These are phyloP conservation scores for Hymenochirus boettgeri DNA, from an alignment of 2,113 vertebrate species.

Conservation along the genomic window DNA sequence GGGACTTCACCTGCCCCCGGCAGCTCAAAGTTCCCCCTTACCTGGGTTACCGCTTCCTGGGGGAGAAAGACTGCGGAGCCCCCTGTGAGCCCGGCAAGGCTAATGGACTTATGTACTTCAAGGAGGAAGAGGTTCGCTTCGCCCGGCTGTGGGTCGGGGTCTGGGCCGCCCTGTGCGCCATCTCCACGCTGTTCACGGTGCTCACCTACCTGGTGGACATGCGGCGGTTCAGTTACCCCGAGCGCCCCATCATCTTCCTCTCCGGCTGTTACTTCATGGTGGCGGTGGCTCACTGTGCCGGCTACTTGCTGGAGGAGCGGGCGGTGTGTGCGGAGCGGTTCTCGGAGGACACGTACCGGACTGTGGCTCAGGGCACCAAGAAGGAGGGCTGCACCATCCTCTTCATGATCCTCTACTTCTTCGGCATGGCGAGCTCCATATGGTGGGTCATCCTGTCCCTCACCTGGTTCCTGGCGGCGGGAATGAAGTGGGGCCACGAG, in stretches of 20 bases:
- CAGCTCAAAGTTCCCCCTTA: constrained; percentile 83
- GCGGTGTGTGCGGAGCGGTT: constrained; percentile 82
- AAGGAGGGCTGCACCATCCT: constrained; percentile 87
- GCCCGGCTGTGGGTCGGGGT: constrained; percentile 83
- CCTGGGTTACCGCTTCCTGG: constrained; percentile 82
- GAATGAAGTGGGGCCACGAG: constrained; percentile 94
- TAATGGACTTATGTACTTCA: constrained; percentile 85
- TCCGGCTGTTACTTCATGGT: constrained; percentile 94
- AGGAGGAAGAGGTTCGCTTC: constrained; percentile 79
- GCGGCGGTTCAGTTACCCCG: constrained; percentile 83
- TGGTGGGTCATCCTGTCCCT: constrained; percentile 94
- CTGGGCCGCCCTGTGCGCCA: constrained; percentile 80
- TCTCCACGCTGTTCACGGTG: constrained; percentile 85
- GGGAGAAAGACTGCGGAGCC: constrained; percentile 83
- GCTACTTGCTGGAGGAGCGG: constrained; percentile 80
- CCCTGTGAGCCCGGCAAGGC: constrained; percentile 78
- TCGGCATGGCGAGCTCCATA: constrained; percentile 86
- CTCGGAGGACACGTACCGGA: constrained; percentile 72
- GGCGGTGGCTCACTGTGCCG: constrained; percentile 74
- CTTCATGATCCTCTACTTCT: constrained; percentile 92
- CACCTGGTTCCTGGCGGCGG: constrained; percentile 88
- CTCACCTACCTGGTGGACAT: constrained; percentile 86
- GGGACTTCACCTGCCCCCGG: constrained; percentile 82
- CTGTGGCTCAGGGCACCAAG: constrained; percentile 88
- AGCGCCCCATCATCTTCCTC: constrained; percentile 84